These are phyloP conservation scores for Heliornis fulica DNA, from an alignment of 2,113 vertebrate genomes.

Conservation along the genomic window DNA sequence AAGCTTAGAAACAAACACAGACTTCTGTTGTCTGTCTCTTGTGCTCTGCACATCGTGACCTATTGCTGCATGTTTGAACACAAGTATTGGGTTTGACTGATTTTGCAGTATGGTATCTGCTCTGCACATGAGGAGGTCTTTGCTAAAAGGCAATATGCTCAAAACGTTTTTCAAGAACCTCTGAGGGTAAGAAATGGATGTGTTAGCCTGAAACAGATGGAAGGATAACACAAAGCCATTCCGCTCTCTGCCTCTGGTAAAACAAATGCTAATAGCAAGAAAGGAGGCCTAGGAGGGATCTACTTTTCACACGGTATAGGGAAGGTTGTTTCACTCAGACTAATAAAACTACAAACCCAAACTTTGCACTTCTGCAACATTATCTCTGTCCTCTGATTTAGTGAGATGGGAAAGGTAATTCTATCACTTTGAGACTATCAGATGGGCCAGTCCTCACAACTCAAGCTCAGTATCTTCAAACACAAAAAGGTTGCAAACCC, in stretches of 20 bases:
- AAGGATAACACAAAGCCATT: not conserved
- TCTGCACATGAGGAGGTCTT: not conserved
- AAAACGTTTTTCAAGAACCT: not conserved
- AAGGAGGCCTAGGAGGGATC: not conserved
- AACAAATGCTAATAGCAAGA: not conserved
- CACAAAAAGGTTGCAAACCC: not conserved
- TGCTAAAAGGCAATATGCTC: not conserved
- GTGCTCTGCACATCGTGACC: not conserved
- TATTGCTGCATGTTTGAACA: not conserved
- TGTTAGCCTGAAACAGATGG: not conserved
- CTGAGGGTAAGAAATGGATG: not conserved
- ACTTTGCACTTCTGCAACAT: not conserved
- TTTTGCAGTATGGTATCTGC: not conserved
- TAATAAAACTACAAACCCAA: not conserved
- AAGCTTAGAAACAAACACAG: not conserved
- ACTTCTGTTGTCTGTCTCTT: not conserved
- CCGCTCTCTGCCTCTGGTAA: not conserved
- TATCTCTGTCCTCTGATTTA: rapidly evolving
- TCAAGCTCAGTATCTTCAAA: not conserved
- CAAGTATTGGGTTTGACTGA: not conserved
- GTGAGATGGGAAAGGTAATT: not conserved
- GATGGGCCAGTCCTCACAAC: not conserved
- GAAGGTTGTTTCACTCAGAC: not conserved
- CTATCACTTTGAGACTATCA: not conserved
- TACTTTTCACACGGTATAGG: not conserved